Percentiles rank a stretch among this genome's conserved stretches.
phyloP scores from a whole-genome alignment of 2,797 vertebrate genomes.

The Parauchenoglanis ngamensis region DNA sequence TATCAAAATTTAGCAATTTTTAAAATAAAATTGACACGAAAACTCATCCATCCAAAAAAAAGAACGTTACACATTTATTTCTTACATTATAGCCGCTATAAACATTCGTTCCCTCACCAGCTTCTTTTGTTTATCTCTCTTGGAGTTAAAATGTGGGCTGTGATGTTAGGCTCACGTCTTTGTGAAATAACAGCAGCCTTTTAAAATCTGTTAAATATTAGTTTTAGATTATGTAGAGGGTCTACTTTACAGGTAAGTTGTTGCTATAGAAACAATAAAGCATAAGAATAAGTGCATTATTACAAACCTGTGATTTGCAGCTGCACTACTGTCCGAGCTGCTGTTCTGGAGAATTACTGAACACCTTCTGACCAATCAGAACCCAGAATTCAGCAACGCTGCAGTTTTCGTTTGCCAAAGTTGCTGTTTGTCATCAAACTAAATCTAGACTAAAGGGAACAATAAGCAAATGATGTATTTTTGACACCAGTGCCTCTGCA shows the following conservation, averaged over 20 bases:
- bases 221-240: background rate
- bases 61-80: background rate
- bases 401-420: background rate
- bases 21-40: background rate
- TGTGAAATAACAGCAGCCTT: background rate
- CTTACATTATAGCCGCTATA: background rate
- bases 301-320: background rate
- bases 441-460: background rate
- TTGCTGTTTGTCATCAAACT: background rate
- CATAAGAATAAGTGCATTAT: background rate
- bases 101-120: background rate
- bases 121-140: background rate
- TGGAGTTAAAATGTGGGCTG: background rate
- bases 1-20: background rate
- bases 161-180: background rate
- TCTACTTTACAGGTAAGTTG: background rate
- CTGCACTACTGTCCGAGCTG: background rate
- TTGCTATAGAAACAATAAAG: background rate
- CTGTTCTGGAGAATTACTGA: background rate
- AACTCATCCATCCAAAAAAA: background rate
- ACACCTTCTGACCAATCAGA: background rate
- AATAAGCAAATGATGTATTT: slow-evolving; percentile 24
- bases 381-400: background rate
- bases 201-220: background rate
- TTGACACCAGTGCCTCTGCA: slow-evolving; percentile 29